These are phyloP conservation scores for Ips nitidus DNA, from an alignment of 1,140 invertebrate genomes.

Conservation along the genomic window DNA sequence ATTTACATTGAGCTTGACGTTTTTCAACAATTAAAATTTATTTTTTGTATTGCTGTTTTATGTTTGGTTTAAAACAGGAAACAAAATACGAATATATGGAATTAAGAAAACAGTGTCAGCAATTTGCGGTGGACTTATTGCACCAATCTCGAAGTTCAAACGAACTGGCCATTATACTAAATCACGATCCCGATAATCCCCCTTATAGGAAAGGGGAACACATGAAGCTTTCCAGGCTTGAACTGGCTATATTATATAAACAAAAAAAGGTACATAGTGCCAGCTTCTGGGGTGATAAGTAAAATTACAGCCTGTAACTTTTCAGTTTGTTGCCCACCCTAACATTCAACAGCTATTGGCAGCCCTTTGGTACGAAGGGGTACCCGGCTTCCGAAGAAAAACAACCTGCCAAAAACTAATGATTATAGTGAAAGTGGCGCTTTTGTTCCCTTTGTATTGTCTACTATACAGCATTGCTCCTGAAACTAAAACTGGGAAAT, in stretches of 20 bases:
- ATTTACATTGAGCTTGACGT: too few species aligned
- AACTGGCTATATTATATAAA: conserved; percentile 87
- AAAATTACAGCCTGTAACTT: background rate
- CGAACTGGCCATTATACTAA: conserved; percentile 90
- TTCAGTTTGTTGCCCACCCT: conserved; percentile 87
- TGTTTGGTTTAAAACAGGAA: conserved; percentile 57
- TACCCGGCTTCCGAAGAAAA: conserved; percentile 85
- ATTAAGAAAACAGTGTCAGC: conserved; percentile 80
- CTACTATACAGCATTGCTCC: conserved; percentile 79
- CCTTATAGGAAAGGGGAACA: conserved; percentile 69
- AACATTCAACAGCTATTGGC: conserved; percentile 91
- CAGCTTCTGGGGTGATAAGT: background rate
- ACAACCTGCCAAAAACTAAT: conserved; percentile 65
- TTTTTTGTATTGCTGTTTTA: too few species aligned
- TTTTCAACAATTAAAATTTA: too few species aligned
- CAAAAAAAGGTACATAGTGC: conserved; percentile 77
- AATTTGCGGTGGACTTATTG: conserved; percentile 87
- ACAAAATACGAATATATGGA: conserved; percentile 78
- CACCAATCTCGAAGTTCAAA: conserved; percentile 87
- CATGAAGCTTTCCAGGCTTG: conserved; percentile 77
- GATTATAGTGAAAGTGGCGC: conserved; percentile 72
- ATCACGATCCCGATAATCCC: conserved; percentile 73
- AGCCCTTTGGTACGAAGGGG: conserved; percentile 89
- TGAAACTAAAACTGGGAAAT: conserved; percentile 69
- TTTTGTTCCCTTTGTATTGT: conserved; percentile 86